Conservation (phyloP, 2,888 invertebrate genomes). For the Agrilus mali region DNA sequence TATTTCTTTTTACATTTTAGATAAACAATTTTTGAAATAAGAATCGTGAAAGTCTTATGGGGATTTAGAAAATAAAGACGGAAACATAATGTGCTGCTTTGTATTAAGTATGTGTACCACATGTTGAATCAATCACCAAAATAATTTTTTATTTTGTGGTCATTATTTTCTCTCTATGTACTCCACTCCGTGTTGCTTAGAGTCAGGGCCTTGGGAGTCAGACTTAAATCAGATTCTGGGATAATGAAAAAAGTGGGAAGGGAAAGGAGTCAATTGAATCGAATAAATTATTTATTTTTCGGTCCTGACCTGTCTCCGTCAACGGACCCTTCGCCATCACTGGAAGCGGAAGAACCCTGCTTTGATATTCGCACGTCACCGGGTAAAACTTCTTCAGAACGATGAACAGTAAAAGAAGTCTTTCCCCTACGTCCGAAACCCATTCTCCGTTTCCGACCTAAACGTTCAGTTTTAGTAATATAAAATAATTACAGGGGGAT, state of each 20-base stretch:
- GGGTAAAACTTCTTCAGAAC: conserved; percentile 94
- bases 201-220: conserved; percentile 11
- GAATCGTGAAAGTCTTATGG: no score
- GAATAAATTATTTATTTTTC: conserved; percentile 4
- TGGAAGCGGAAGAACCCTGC: conserved; percentile 86
- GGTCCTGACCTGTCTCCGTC: conserved; percentile 72
- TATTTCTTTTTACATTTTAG: no score
- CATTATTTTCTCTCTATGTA: conserved; percentile 31
- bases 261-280: no score
- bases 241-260: conserved; percentile 2
- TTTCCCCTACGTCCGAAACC: conserved; percentile 91
- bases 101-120: no score
- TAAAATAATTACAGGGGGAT: not conserved
- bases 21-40: no score
- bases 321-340: conserved; percentile 75
- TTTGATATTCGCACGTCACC: conserved; percentile 60
- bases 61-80: no score
- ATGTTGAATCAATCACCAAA: no score
- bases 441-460: conserved; percentile 89
- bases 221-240: conserved; percentile 6
- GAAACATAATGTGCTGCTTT: no score
- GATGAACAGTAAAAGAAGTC: conserved; percentile 93
- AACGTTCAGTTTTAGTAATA: conserved; percentile 5
- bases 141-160: no score
- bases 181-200: conserved; percentile 19